phyloP scores from a whole-genome alignment of 2,888 invertebrate genomes.

The Platycheirus rosarum region DNA sequence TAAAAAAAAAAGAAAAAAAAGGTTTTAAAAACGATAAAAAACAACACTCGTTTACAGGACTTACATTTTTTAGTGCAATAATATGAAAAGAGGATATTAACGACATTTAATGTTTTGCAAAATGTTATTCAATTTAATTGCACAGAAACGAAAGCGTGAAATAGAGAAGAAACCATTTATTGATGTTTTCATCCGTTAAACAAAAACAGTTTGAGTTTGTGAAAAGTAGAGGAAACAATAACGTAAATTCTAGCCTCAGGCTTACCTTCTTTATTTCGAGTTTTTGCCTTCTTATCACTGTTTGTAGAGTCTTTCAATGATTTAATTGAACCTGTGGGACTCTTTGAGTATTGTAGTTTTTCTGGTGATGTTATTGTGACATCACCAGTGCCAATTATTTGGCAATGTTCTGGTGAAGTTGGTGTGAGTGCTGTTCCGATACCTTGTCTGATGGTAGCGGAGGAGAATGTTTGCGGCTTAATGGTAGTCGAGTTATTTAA shows the following conservation, averaged over 20 bases:
- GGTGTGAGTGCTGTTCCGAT: slow-evolving; percentile 81
- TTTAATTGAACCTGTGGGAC: slow-evolving; percentile 84
- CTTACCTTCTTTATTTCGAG: slow-evolving; percentile 82
- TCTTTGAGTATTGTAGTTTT: slow-evolving; percentile 83
- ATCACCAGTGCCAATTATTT: slow-evolving; percentile 79
- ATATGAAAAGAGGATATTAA: slow-evolving; percentile 55
- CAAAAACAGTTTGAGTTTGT: slow-evolving; percentile 24
- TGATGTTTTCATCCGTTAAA: slow-evolving; percentile 18
- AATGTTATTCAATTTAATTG: slow-evolving; percentile 62
- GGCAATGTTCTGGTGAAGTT: slow-evolving; percentile 80
- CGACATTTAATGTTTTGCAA: slow-evolving; percentile 48
- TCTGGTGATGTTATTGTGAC: slow-evolving; percentile 79
- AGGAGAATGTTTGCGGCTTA: slow-evolving; percentile 79
- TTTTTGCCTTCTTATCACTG: slow-evolving; percentile 81
- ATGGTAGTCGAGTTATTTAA: slow-evolving; percentile 76
- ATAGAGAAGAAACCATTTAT: slow-evolving; percentile 59
- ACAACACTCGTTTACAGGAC: slow-evolving; percentile 46
- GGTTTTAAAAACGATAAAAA: slow-evolving; percentile 10
- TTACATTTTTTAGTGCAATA: slow-evolving; percentile 66
- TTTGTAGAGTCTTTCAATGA: slow-evolving; percentile 83
- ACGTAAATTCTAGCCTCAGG: slow-evolving; percentile 15
- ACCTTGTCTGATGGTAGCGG: slow-evolving; percentile 82
- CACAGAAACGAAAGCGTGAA: slow-evolving; percentile 71
- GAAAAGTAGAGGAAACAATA: slow-evolving; percentile 12
- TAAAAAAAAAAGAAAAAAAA: background rate